Conservation (phyloP, 2,888 invertebrate species). For the Mythimna vitellina region DNA sequence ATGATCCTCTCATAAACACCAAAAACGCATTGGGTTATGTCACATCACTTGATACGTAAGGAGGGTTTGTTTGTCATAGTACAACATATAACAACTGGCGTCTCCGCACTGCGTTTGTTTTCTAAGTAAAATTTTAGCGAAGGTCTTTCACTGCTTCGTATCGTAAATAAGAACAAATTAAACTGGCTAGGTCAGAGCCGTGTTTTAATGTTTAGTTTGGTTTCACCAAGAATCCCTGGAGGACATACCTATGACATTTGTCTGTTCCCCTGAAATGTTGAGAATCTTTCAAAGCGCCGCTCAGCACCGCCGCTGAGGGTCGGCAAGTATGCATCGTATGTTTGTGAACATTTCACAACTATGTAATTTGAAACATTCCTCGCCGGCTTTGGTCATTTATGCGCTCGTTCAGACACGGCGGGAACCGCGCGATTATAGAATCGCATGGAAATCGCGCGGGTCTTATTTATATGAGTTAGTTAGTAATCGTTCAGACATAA, state of each 20-base stretch:
- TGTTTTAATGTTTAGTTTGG: constrained; percentile 56
- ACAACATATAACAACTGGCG: not conserved
- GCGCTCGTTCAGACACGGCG: too few relatives aligned
- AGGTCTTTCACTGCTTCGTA: constrained; percentile 28
- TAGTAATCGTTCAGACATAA: too few relatives aligned
- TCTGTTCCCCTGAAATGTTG: constrained; percentile 67
- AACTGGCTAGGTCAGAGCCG: constrained; percentile 34
- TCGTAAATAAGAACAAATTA: constrained; percentile 52
- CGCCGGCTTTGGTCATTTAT: constrained; percentile 64
- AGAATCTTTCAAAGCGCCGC: constrained; percentile 76
- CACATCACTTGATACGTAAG: not conserved
- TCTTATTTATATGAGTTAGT: too few relatives aligned
- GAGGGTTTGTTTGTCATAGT: too few relatives aligned
- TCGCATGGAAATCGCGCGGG: too few relatives aligned
- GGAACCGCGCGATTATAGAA: too few relatives aligned
- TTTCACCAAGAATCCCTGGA: constrained; percentile 54
- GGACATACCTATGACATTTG: constrained; percentile 60
- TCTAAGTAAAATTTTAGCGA: constrained; percentile 36
- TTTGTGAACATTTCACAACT: constrained; percentile 72
- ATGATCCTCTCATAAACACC: too few relatives aligned
- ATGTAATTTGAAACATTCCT: constrained; percentile 71
- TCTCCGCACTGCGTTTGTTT: constrained; percentile 23
- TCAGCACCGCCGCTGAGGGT: constrained; percentile 56
- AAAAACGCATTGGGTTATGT: not conserved
- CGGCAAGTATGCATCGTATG: constrained; percentile 68